Evolutionary conservation across 2,888 invertebrate species (phyloP), one percentile per base, ranked within the genome.

Genomic region (Scelioninae gen. 2): DNA sequence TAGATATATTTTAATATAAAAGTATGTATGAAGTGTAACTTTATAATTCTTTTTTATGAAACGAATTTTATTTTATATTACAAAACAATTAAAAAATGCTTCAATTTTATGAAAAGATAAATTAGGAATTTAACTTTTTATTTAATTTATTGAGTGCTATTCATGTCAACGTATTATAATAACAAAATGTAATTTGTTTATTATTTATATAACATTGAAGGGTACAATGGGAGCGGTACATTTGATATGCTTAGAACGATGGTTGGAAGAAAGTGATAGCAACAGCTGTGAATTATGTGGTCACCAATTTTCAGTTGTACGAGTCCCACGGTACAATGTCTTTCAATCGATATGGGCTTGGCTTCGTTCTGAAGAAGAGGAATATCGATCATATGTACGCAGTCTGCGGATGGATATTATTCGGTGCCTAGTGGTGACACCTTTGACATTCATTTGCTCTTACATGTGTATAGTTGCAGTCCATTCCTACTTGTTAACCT

Each of bases 141-240:
- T 5, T 5, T n/a, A n/a, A 22, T 22, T 22, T 22, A 22, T 22
- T 4, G 5, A n/a, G n/a, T n/a, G n/a, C n/a, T n/a, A n/a, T n/a
- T n/a, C n/a, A n/a, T n/a, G n/a, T n/a, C n/a, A n/a, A n/a, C n/a
- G n/a, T n/a, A n/a, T n/a, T n/a, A n/a, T n/a, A n/a, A n/a, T n/a
- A n/a, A n/a, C n/a, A n/a, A n/a, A n/a, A n/a, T n/a, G n/a, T n/a
- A n/a, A n/a, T n/a, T n/a, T n/a, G n/a, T n/a, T n/a, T n/a, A n/a
- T n/a, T n/a, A n/a, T n/a, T n/a, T n/a, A n/a, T n/a, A 25, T 25
- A 25, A 25, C 3, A 3, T 25, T 25, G 25, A 25, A 89, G 89
- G 94, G 93, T 0, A 91, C 92, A 1, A 91, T 93, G 76, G 93
- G 93, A 0, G 88, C 91, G 60, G 90, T 93, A 9, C 93, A 93